Conservation (phyloP, 2,797 vertebrate species). For the Parauchenoglanis punctatus region DNA sequence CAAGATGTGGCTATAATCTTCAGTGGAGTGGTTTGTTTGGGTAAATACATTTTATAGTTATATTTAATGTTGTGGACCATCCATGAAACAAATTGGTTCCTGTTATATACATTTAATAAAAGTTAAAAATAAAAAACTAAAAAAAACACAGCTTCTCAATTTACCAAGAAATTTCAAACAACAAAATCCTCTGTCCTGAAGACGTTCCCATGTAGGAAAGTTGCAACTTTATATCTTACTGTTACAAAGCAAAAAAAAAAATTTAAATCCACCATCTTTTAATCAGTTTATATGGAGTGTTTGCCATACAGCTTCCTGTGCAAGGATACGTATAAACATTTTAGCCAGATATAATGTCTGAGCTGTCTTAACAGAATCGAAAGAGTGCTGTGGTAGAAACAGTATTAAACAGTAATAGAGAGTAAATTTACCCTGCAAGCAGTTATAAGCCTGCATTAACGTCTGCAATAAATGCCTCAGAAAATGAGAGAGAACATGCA, state of each 20-base stretch:
- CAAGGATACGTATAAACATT: background rate
- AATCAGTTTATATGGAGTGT: background rate
- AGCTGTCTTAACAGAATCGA: background rate
- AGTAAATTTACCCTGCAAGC: background rate
- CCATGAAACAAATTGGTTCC: background rate
- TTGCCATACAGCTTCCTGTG: background rate
- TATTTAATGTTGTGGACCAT: background rate
- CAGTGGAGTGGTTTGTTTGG: background rate
- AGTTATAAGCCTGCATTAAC: background rate
- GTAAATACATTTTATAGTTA: background rate
- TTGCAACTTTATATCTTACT: background rate
- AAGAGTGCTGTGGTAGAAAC: background rate
- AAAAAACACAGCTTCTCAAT: background rate
- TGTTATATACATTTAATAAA: background rate
- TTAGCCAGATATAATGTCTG: background rate
- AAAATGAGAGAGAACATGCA: background rate
- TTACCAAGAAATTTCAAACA: background rate
- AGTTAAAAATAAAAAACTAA: background rate
- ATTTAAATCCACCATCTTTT: background rate
- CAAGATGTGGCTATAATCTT: background rate
- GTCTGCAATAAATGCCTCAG: background rate
- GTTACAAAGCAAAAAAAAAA: background rate
- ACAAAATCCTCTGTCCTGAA: background rate
- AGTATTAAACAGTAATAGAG: background rate
- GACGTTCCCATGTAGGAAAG: background rate